phyloP scores from a whole-genome alignment of 2,113 vertebrate genomes.

The Salminus brasiliensis region DNA sequence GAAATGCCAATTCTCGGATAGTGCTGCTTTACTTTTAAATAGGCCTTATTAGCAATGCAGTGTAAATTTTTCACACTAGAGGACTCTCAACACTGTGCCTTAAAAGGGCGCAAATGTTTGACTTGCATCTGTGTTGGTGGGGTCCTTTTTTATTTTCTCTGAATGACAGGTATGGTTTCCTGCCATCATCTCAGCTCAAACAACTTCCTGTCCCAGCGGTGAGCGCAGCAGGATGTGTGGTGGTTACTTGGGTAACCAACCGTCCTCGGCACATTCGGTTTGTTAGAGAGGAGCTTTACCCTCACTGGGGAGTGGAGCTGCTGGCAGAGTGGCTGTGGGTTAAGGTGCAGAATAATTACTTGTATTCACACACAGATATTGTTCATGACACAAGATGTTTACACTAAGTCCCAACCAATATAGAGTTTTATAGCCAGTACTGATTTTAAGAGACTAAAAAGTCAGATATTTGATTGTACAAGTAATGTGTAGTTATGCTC shows the following conservation, averaged over 20 bases:
- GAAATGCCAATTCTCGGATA: no score
- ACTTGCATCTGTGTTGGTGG: background rate
- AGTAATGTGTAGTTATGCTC: no score
- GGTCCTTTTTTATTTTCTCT: conserved; percentile 37
- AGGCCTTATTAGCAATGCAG: no score
- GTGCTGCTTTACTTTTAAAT: no score
- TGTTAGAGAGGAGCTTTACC: conserved; percentile 89
- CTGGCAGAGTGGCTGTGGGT: conserved; percentile 94
- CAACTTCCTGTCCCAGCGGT: conserved; percentile 82
- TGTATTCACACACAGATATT: background rate
- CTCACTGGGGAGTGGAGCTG: conserved; percentile 85
- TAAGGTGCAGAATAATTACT: conserved; percentile 84
- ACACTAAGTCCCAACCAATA: no score
- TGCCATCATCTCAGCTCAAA: conserved; percentile 86
- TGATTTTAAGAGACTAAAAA: no score
- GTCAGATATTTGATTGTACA: no score
- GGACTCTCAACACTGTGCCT: background rate
- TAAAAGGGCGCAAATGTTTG: background rate
- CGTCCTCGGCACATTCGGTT: conserved; percentile 87
- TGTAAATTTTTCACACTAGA: background rate
- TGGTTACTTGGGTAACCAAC: conserved; percentile 95
- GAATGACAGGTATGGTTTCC: conserved; percentile 79
- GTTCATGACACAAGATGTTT: no score
- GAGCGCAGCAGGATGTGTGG: conserved; percentile 82
- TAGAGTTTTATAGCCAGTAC: no score